phyloP scores from a whole-genome alignment of 2,797 vertebrate genomes.

The Platalea minor region DNA sequence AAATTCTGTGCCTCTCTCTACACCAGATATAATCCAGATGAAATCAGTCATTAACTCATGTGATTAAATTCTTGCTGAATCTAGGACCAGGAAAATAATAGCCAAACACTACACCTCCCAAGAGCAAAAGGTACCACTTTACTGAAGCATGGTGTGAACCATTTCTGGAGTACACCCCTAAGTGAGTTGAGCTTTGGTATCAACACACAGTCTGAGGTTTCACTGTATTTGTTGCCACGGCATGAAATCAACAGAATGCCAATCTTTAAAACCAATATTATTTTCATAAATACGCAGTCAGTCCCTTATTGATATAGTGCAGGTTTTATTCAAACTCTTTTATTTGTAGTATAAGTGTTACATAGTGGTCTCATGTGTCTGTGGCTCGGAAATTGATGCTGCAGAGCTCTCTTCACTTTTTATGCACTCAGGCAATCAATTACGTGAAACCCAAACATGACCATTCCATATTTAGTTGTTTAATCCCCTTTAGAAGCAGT shows the following conservation, averaged over 20 bases:
- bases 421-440: background rate
- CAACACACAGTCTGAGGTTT: background rate
- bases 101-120: background rate
- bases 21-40: background rate
- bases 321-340: background rate
- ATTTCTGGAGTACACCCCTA: background rate
- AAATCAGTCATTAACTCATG: background rate
- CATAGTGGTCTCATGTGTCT: background rate
- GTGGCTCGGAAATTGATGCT: background rate
- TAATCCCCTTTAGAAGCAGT: background rate
- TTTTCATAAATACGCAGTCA: background rate
- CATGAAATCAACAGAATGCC: background rate
- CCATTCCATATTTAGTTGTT: background rate
- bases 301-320: rapidly evolving
- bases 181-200: background rate
- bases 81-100: background rate
- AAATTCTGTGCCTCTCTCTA: background rate
- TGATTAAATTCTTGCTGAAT: background rate
- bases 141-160: too few relatives aligned
- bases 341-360: background rate
- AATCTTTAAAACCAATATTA: background rate
- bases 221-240: background rate
- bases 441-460: background rate
- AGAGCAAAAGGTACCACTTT: background rate
- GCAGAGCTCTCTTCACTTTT: background rate